A percentile compares a stretch with the other conserved stretches of the same genome.
Evolutionary conservation across 1,140 invertebrate species (phyloP).

Genomic region (Myzus persicae): DNA sequence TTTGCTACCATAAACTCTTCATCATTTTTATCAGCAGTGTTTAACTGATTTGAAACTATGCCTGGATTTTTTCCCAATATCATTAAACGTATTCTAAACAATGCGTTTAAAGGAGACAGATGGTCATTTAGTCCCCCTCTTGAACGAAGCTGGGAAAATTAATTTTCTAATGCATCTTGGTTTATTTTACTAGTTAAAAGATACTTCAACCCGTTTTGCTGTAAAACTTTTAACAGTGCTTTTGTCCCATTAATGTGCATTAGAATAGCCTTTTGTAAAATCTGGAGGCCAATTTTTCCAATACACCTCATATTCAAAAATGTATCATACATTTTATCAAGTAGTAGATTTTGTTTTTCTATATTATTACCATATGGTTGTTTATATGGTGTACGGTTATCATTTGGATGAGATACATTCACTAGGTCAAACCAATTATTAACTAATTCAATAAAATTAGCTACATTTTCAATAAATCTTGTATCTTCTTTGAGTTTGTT

Average conservation of each 20-base stretch:
- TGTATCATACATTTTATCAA: no score
- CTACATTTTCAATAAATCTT: slow-evolving; percentile 32
- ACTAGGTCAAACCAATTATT: slow-evolving; percentile 60
- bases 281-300: not conserved
- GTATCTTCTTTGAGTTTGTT: slow-evolving; percentile 37
- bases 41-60: slow-evolving; percentile 37
- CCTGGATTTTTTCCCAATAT: slow-evolving; percentile 60
- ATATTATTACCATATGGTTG: not conserved
- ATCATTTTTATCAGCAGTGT: slow-evolving; percentile 37
- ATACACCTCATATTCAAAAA: no score
- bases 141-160: slow-evolving; percentile 57
- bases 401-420: slow-evolving; percentile 56
- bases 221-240: not conserved
- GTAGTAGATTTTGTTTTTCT: not conserved
- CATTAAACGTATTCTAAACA: slow-evolving; percentile 57
- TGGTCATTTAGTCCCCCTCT: slow-evolving; percentile 57
- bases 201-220: not conserved
- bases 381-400: slow-evolving; percentile 24
- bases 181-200: slow-evolving; percentile 59
- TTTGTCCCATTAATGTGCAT: not conserved
- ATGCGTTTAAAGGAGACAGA: slow-evolving; percentile 56
- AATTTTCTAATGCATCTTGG: slow-evolving; percentile 60
- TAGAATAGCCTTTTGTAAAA: slow-evolving; percentile 33
- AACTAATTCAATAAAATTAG: slow-evolving; percentile 59
- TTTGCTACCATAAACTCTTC: slow-evolving; percentile 32